Base-by-base conservation (phyloP, 1,140 invertebrate species). In the Euura lappo region DNA sequence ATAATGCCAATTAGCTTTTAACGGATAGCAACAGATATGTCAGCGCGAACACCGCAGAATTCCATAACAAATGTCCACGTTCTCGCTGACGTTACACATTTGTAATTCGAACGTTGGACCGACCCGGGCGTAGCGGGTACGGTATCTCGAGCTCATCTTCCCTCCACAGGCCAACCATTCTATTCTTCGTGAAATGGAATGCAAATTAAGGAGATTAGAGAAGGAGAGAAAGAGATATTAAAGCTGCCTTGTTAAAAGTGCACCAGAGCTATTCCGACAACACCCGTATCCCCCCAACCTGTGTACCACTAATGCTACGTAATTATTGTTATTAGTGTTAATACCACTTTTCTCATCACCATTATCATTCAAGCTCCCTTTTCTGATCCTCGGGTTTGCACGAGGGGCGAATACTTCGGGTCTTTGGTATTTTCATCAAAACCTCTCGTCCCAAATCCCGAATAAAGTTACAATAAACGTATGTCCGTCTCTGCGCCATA, bases 231-330 rank as follows among this genome's bases (percentile, higher is more conserved):
- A 73, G 77, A 65, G 76, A 77, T 78, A 79, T 75, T 79, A 79
- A 79, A 79, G 76, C 76, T 76, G 67, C 68, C 44, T 45, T 65
- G 44, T n/a, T 79, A 72, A 74, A 78, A 79, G 79, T 74, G 64
- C 69, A 72, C 66, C 66, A 6, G 51, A 6, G 28, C 28, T 28
- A 28, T 28, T 28, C 28, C 28, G 28, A 28, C 28, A 28, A 28
- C 28, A 28, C 28, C 28, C 28, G 28, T 28, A 28, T 28, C 28
- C 28, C 28, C 28, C 28, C 28, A 28, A 28, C 28, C 28, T 28
- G 28, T 28, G 28, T 28, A 28, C 28, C 28, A 28, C 28, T 28
- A 28, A 28, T 28, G 28, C 28, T 28, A 28, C 28, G 28, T 28
- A 28, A 28, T 28, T 28, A 28, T 28, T 28, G 28, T 28, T 28